Conservation (phyloP, 2,797 vertebrate species). For the Loriculus beryllinus region DNA sequence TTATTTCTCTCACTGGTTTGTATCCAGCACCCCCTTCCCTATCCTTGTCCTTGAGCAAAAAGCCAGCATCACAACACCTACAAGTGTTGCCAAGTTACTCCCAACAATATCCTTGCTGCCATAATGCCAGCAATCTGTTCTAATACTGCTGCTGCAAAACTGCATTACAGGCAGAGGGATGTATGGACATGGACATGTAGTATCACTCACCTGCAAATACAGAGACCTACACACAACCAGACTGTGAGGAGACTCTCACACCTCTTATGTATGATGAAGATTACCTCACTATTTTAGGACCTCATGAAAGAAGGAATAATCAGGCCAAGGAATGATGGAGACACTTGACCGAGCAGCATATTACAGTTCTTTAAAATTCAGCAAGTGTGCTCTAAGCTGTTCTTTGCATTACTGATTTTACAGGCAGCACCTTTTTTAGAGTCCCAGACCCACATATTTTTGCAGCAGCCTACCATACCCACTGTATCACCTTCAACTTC, state of each 20-base stretch:
- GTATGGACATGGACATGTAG: background rate
- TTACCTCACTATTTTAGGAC: background rate
- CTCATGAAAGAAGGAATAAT: background rate
- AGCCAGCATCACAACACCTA: conserved; percentile 73
- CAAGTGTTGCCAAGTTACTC: conserved; percentile 73
- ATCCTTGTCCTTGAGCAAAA: conserved; percentile 78
- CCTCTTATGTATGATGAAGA: background rate
- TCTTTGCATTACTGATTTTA: background rate
- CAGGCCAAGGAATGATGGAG: background rate
- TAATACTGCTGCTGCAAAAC: conserved; percentile 64
- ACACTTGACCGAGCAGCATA: background rate
- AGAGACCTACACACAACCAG: background rate
- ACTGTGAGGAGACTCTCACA: background rate
- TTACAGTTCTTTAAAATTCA: background rate
- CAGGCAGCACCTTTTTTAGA: background rate
- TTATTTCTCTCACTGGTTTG: conserved; percentile 61
- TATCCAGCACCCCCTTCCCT: conserved; percentile 63
- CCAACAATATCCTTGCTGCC: conserved; percentile 74
- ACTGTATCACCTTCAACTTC: background rate
- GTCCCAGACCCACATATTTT: background rate
- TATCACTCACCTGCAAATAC: background rate
- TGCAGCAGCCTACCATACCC: background rate
- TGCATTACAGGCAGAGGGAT: conserved; percentile 56
- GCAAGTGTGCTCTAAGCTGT: background rate
- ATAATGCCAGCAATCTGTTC: conserved; percentile 77